Base-by-base conservation (phyloP, 2,888 invertebrate species). In the Adelognathus sp. region DNA sequence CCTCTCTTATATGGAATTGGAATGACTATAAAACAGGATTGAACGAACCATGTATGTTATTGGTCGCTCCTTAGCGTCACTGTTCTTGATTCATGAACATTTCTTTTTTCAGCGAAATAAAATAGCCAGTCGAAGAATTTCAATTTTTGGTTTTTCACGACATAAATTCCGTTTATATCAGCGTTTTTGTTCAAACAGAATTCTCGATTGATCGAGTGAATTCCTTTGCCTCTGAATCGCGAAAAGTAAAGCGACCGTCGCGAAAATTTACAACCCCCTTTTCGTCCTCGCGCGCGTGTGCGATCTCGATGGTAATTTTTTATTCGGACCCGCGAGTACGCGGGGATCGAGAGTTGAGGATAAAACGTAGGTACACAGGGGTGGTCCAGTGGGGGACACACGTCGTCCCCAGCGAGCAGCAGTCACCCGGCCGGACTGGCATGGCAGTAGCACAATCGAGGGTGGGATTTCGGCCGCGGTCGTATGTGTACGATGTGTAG, bases 241-340 rank as follows among this genome's bases (percentile, higher is more conserved):
- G n/a, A n/a, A n/a, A 33, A 63, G 73, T 46, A n/a, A n/a, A 58
- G 63, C 73, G 46, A 67, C 24, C 56, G 36, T 21, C 61, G 52
- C 18, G 31, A 71, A 29, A 64, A 78, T 78, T 78, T 74, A 78
- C 74, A 64, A 74, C 69, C 50, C 44, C 11, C 27, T 11, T n/a
- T 29, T 14, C 27, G 11, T 14, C 29, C 27, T 11, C 36, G 3
- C 18, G 50, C 29, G 39, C 39, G 73, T 74, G 5, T 21, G 50
- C 18, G 69, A 78, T 78, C 73, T 50, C 73, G 77, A 78, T 78
- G 39, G 73, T 78, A 74, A 78, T 74, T 74, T 78, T 78, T 78
- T 78, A 78, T 78, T 74, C 63, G 41, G 58, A 46, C 50, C 58
- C 63, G n/a, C 73, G 24, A 54, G 69, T 31, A 18, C n/a, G n/a